Evolutionary conservation across 2,888 invertebrate genomes (phyloP).

Genomic region (Chloromyia formosa): DNA sequence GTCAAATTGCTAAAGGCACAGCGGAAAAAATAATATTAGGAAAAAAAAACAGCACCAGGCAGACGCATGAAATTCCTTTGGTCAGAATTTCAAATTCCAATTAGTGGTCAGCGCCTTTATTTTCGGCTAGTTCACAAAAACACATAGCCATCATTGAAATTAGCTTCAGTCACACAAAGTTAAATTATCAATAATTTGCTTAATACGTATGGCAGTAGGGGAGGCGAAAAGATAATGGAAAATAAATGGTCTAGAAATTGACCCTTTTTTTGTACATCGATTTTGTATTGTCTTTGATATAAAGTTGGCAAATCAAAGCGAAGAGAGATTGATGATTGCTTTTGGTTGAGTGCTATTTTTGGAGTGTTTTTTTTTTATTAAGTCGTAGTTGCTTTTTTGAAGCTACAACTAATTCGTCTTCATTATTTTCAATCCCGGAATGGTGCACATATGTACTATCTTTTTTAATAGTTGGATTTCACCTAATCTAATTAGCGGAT

Average conservation of each 20-base stretch:
- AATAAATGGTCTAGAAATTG: not conserved
- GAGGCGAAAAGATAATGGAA: not conserved
- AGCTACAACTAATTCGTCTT: too few relatives aligned
- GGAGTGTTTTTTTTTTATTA: too few relatives aligned
- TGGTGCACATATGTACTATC: too few relatives aligned
- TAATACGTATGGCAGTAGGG: not conserved
- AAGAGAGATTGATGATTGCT: too few relatives aligned
- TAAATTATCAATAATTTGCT: constrained; percentile 20
- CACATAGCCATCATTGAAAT: not conserved
- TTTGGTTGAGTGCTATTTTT: too few relatives aligned
- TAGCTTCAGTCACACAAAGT: constrained; percentile 29
- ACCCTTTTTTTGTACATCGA: not conserved
- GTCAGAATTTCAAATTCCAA: constrained; percentile 27
- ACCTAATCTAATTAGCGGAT: too few relatives aligned
- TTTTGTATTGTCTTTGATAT: not conserved
- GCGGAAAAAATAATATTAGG: too few relatives aligned
- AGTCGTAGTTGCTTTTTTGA: too few relatives aligned
- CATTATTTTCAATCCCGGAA: too few relatives aligned
- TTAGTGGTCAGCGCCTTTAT: constrained; percentile 22
- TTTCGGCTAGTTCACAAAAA: not conserved
- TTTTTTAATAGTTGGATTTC: too few relatives aligned
- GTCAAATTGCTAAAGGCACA: constrained; percentile 3
- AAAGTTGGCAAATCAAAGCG: not conserved
- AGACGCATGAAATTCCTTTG: constrained; percentile 11
- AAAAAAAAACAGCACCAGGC: not conserved